Evolutionary conservation across 2,113 vertebrate species (phyloP).

Genomic region (Porphyrio hochstetteri): DNA sequence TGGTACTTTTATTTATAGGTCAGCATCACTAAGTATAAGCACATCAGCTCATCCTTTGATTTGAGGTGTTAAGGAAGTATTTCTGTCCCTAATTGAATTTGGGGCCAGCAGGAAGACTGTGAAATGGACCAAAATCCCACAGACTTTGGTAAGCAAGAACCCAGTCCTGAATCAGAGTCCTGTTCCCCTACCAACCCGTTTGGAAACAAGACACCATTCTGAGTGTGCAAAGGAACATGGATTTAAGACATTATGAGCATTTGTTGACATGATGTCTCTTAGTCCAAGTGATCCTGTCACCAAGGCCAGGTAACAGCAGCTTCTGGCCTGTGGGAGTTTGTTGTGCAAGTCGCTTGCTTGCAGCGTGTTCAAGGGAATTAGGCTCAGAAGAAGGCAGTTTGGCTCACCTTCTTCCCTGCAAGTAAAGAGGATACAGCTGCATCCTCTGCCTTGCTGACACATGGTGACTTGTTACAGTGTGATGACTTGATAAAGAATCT

Average conservation of each 20-base stretch:
- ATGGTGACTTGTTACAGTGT: neutral
- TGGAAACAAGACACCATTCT: neutral
- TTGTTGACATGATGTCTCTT: neutral
- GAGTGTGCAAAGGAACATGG: neutral
- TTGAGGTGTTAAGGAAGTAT: neutral
- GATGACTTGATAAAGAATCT: neutral
- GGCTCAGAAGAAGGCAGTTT: neutral
- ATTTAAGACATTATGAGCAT: neutral
- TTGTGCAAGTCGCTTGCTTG: neutral
- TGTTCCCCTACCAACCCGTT: neutral
- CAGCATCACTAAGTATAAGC: neutral
- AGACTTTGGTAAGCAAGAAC: neutral
- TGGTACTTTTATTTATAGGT: neutral
- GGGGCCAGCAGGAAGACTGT: neutral
- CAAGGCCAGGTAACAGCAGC: neutral
- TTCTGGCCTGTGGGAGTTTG: neutral
- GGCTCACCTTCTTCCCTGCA: neutral
- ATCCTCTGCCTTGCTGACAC: neutral
- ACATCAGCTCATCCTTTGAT: neutral
- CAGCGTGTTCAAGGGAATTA: neutral
- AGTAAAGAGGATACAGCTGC: neutral
- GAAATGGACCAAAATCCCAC: neutral
- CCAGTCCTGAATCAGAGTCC: neutral
- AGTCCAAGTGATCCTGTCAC: neutral
- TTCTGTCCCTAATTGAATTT: neutral